These are phyloP conservation scores for Ameiurus melas DNA, from an alignment of 2,113 vertebrate species.

Conservation along the genomic window DNA sequence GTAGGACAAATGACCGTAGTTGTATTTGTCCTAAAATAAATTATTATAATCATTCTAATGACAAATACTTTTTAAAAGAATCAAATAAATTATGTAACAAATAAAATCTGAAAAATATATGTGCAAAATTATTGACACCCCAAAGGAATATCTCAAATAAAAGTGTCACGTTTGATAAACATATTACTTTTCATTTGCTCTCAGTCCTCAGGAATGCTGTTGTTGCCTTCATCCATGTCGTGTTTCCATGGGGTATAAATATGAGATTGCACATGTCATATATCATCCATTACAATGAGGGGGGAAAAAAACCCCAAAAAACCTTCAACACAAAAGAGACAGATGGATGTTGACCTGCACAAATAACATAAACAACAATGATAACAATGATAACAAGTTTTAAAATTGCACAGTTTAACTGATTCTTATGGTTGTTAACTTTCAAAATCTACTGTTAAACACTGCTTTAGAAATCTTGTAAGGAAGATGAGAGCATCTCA, in stretches of 20 bases:
- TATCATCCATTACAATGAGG: not conserved
- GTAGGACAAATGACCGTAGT: not conserved
- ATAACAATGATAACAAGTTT: too few relatives aligned
- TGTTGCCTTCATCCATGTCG: not conserved
- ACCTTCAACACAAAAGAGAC: not conserved
- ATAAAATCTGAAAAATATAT: not conserved
- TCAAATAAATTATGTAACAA: not conserved
- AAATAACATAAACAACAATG: not conserved
- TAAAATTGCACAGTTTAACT: not conserved
- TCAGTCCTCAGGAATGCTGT: not conserved
- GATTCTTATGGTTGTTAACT: not conserved
- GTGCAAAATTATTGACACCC: not conserved
- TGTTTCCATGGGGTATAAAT: not conserved
- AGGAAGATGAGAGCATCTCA: not conserved
- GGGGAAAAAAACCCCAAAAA: not conserved
- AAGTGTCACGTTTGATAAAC: slow-evolving; percentile 13
- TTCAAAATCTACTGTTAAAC: not conserved
- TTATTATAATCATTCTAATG: not conserved
- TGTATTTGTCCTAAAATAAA: not conserved
- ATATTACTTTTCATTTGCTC: slow-evolving; percentile 10
- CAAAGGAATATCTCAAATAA: not conserved
- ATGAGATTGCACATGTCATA: not conserved
- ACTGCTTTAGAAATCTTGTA: not conserved
- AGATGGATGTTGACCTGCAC: not conserved
- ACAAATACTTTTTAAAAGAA: not conserved